Base-by-base conservation (phyloP, 2,113 vertebrate species). In the Motacilla alba region DNA sequence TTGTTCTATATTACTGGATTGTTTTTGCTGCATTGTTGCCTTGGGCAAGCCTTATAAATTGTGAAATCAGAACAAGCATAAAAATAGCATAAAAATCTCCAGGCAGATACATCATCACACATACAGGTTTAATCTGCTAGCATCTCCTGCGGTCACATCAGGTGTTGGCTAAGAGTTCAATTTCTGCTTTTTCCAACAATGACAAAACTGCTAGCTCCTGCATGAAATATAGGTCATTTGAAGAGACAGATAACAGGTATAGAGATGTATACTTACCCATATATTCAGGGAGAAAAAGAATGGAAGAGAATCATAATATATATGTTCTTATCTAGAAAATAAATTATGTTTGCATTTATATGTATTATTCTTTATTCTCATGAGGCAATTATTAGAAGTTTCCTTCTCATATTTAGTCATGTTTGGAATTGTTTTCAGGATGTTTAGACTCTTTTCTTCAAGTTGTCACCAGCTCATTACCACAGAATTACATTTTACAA, bases 401-500 rank as follows among this genome's bases (percentile, higher is more conserved):
- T 84, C 60, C n/a, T 93, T 89, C 66, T 94, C 41, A 6, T 86
- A 96, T 97, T 96, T 90, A 96, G 85, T 96, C 89, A 93, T 96
- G 93, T 95, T 97, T 98, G 89, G 94, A 96, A 95, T 97, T 95
- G 82, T 97, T 96, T 97, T 94, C 93, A 95, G 89, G 95, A 96
- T 97, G 87, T 96, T 98, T 97, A 97, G 84, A 96, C 95, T 94
- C 87, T 96, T 96, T 96, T 97, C 90, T 94, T 96, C 96, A 96
- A 89, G 77, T 96, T 97, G 96, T 97, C 97, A 98, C 97, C 95
- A 98, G 94, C 94, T 98, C 95, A 97, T 98, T 98, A 97, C 97
- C 95, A 96, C 96, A 97, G 96, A 97, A 98, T 96, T 97, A 95
- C 91, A 97, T 97, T 97, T 97, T 96, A 97, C 96, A 97, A 97